Base-by-base conservation (phyloP, 2,888 invertebrate genomes). In the Tyria jacobaeae region DNA sequence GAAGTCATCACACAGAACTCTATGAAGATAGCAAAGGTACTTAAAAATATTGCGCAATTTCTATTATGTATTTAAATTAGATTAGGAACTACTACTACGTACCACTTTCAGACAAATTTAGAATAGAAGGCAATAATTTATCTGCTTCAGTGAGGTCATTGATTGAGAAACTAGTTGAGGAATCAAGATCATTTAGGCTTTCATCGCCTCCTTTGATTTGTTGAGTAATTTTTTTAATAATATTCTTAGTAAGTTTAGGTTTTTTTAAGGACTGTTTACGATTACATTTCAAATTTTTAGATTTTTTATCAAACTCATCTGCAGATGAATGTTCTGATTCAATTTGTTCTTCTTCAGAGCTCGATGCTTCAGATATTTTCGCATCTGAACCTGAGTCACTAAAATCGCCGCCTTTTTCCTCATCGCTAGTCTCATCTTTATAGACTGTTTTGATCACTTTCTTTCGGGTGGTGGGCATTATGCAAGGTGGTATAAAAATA, bases 51-150 rank as follows among this genome's bases (percentile, higher is more conserved):
- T 55, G 44, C 56, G 37, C 50, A 39, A 63, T 39, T 41, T 25
- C 57, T 49, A 37, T 52, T 10, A 14, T 44, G 34, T 1, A 25
- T 17, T 7, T 2, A 3, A 34, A 6, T 24, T 24, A 15, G 24
- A 44, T 24, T 24, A n/a, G n/a, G n/a, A n/a, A n/a, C n/a, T n/a
- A n/a, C 7, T 31, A 54, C n/a, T n/a, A 83, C 88, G 72, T 79
- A 94, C 94, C 94, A 89, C 94, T 94, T 80, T 94, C 94, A 53
- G 94, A 94, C 44, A 94, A 85, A 81, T 94, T 90, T 1, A 94
- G 84, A 68, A 91, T 78, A 9, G 91, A 76, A 41, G 94, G 94
- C 61, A 94, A 73, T 41, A 92, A 77, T 73, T 94, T 94, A 71
- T 94, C 92, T 61, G 88, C 86, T 55, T 90, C 94, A 27, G 92